Evolutionary conservation across 2,113 vertebrate genomes (phyloP).

Genomic region (Ictidomys tridecemlineatus): DNA sequence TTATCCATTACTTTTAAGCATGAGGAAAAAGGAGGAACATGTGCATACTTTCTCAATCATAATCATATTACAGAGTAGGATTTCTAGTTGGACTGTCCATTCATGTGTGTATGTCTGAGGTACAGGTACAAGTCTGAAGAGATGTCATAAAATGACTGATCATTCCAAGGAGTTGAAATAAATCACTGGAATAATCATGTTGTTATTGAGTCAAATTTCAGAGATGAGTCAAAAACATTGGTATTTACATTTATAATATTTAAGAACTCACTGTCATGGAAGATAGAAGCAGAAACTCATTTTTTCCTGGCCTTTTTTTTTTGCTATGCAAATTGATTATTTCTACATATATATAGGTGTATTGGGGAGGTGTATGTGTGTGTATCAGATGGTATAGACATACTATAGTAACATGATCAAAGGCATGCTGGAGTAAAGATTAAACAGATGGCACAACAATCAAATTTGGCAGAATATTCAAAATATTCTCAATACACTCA

Average conservation of each 20-base stretch:
- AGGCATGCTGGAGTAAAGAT: not conserved
- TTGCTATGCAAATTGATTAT: not conserved
- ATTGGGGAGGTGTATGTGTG: not conserved
- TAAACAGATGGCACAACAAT: not conserved
- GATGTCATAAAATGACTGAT: constrained; percentile 36
- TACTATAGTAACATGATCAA: not conserved
- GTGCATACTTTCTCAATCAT: not conserved
- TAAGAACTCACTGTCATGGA: not conserved
- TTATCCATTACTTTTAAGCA: constrained; percentile 29
- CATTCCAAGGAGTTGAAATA: constrained; percentile 29
- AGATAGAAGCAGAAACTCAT: not conserved
- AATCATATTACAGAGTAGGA: constrained; percentile 3
- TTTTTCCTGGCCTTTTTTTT: not conserved
- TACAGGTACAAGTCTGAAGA: not conserved
- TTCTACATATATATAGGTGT: not conserved
- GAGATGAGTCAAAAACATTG: not conserved
- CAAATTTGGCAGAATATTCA: not conserved
- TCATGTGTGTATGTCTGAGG: not conserved
- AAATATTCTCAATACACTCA: not conserved
- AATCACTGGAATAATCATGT: constrained; percentile 6
- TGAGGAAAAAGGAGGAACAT: not conserved
- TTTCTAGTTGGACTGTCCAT: constrained; percentile 13
- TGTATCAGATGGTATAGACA: not conserved
- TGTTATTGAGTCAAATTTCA: constrained; percentile 53
- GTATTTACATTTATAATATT: not conserved